phyloP scores from a whole-genome alignment of 2,888 invertebrate species.

The Aphodius sticticus region DNA sequence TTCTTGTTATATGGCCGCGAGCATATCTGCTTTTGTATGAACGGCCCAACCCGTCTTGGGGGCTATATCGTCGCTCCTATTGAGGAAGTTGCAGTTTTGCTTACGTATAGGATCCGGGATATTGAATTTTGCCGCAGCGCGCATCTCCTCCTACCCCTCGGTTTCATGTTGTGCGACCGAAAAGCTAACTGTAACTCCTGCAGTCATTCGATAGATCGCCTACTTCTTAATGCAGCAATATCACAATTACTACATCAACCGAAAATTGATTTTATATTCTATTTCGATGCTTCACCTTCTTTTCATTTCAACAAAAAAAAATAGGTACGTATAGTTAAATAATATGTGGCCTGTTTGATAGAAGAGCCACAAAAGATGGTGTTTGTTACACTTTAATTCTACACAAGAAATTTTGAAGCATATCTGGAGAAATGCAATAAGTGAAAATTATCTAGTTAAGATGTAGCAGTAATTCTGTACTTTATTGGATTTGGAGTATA shows the following conservation, averaged over 20 bases:
- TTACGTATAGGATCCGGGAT: neutral
- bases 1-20: neutral
- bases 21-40: conserved; percentile 4
- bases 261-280: too few relatives aligned
- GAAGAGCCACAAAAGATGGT: too few relatives aligned
- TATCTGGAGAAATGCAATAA: too few relatives aligned
- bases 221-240: neutral
- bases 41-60: neutral
- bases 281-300: too few relatives aligned
- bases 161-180: neutral
- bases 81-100: neutral
- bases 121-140: neutral
- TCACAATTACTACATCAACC: neutral
- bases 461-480: too few relatives aligned
- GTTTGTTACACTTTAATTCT: too few relatives aligned
- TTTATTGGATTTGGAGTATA: too few relatives aligned
- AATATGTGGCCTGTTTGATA: too few relatives aligned
- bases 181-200: neutral
- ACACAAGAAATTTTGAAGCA: too few relatives aligned
- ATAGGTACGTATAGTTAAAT: too few relatives aligned
- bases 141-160: neutral
- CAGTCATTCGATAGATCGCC: neutral
- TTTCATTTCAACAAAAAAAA: too few relatives aligned
- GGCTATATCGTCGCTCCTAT: neutral
- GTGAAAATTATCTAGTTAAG: too few relatives aligned